Conservation (phyloP, 1,140 invertebrate species). For the Pseudobourletiella spinata region DNA sequence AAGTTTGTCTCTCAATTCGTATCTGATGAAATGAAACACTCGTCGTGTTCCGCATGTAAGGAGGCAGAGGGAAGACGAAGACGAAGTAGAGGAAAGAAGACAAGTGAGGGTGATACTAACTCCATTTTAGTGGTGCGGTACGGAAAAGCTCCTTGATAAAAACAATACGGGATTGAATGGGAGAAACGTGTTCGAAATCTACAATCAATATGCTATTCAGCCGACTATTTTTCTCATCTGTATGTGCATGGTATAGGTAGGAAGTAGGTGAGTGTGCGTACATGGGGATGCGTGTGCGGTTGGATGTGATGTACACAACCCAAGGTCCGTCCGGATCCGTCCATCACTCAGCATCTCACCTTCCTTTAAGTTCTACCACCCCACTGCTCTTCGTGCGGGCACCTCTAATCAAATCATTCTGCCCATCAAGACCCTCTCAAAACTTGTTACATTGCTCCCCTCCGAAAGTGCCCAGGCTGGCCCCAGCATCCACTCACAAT, state of each 20-base stretch:
- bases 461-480: background rate
- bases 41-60: background rate
- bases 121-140: constrained; percentile 11
- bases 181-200: constrained; percentile 29
- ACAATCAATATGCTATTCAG: constrained; percentile 21
- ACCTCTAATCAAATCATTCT: constrained; percentile 24
- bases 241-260: background rate
- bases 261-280: background rate
- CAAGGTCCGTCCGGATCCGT: constrained; percentile 1
- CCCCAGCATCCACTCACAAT: background rate
- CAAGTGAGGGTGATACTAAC: background rate
- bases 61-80: background rate
- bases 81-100: too few relatives aligned
- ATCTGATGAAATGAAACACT: constrained; percentile 24
- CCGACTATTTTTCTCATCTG: background rate
- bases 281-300: background rate
- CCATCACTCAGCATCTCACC: constrained; percentile 4
- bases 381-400: background rate
- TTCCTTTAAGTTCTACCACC: constrained; percentile 7
- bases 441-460: background rate
- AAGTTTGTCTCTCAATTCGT: constrained; percentile 18
- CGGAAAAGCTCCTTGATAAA: constrained; percentile 11
- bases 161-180: constrained; percentile 27
- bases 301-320: background rate
- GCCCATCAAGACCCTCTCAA: background rate